Evolutionary conservation across 1,140 invertebrate species (phyloP).

Genomic region (Bombus pyrosoma): DNA sequence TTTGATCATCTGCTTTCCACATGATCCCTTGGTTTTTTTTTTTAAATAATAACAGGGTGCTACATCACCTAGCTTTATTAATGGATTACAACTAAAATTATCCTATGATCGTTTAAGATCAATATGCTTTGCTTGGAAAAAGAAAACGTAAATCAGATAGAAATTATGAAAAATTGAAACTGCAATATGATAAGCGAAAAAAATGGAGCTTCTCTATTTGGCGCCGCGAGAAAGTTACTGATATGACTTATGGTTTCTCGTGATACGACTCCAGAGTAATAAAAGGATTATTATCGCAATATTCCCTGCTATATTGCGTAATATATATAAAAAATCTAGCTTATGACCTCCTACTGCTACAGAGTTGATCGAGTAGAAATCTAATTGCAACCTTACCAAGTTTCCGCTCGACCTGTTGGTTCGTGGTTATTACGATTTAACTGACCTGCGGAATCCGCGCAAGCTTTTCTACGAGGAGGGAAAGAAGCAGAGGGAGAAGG

Average conservation of each 20-base stretch:
- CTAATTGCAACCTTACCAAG: background rate
- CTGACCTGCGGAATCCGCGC: background rate
- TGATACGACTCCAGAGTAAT: background rate
- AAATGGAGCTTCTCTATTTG: background rate
- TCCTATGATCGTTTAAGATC: too few relatives aligned
- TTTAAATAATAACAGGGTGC: too few relatives aligned
- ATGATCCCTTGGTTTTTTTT: too few relatives aligned
- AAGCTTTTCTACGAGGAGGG: background rate
- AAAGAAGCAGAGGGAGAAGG: background rate
- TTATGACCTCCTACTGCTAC: too few relatives aligned
- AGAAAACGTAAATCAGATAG: background rate
- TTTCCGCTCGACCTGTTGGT: slow-evolving; percentile 6
- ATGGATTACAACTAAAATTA: too few relatives aligned
- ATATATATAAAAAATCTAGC: background rate
- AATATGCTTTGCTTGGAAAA: too few relatives aligned
- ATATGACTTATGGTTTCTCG: background rate
- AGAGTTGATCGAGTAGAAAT: background rate
- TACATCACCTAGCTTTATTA: too few relatives aligned
- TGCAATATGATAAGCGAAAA: background rate
- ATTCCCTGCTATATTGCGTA: background rate
- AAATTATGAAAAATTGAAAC: background rate
- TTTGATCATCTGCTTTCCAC: too few relatives aligned
- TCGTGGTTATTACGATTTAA: slow-evolving; percentile 17
- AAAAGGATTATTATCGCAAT: background rate
- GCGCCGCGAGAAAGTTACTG: background rate